Base-by-base conservation (phyloP, 2,888 invertebrate species). In the Hermodice carunculata region DNA sequence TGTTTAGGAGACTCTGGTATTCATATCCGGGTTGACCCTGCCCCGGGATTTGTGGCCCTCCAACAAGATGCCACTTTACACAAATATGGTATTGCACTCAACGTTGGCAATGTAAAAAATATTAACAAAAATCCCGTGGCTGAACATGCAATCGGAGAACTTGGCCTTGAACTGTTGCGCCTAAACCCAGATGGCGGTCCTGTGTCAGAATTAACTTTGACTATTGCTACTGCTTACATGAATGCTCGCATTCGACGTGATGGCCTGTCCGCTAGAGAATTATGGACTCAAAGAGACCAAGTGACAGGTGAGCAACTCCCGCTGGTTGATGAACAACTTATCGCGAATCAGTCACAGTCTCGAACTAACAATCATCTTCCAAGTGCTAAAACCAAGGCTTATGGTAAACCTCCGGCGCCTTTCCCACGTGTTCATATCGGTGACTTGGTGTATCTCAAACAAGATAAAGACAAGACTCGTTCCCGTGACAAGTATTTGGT, bases 121-220 rank as follows among this genome's bases (percentile, higher is more conserved):
- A 4, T 3, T 14, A 58, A 46, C 32, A 58, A 58, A 19, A 58
- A 58, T 31, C 53, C 53, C 14, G 40, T 37, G 22, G 32, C 53
- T 11, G 37, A 53, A 53, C 32, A 28, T 19, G 53, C 53, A 14
- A 37, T 34, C 1, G 5, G n/a, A 53, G 53, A 53, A 37, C 37
- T 53, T 19, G 37, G 53, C 19, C 31, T 22, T 19, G 32, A 37
- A 8, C 22, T 32, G 8, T 19, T 19, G 19, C 19, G 43, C 6
- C 4, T 57, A 17, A 19, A 17, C 3, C 44, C 44, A 22, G 57
- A 37, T 2, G 19, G 34, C 22, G 53, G 53, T 24, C 19, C 32
- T 24, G n/a, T 34, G 22, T 34, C 53, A 11, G 28, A 1, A 22
- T 19, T 37, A 5, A 34, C 53, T 11, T 28, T 53, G 19, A 22